phyloP scores from a whole-genome alignment of 2,113 vertebrate species.

The Esox niger region DNA sequence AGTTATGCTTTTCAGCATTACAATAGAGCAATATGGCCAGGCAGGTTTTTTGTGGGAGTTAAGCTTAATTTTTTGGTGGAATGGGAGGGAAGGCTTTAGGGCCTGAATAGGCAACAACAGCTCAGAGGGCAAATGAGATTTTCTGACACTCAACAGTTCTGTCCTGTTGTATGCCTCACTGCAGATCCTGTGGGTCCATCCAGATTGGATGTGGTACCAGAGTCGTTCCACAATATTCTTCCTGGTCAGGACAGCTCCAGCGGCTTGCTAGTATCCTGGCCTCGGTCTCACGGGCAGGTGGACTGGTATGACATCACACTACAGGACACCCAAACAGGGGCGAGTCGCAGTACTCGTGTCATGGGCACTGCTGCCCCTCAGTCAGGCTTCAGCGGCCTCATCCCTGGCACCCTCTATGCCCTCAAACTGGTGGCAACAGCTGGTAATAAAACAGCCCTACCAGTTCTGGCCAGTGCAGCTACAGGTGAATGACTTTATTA shows the following conservation, averaged over 20 bases:
- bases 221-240: constrained; percentile 36
- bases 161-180: not conserved
- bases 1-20: too few relatives aligned
- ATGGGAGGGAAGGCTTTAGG: too few relatives aligned
- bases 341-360: constrained; percentile 53
- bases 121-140: not conserved
- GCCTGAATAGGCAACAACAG: too few relatives aligned
- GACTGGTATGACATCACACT: constrained; percentile 78
- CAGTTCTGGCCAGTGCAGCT: constrained; percentile 63
- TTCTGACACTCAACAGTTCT: too few relatives aligned
- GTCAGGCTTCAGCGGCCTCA: constrained; percentile 74
- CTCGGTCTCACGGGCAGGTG: constrained; percentile 75
- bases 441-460: constrained; percentile 72
- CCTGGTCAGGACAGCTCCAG: constrained; percentile 18
- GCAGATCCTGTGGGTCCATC: constrained; percentile 80
- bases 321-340: constrained; percentile 58
- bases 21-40: too few relatives aligned
- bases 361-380: constrained; percentile 57
- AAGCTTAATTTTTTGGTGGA: too few relatives aligned
- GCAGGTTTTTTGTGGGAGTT: too few relatives aligned
- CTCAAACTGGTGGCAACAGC: constrained; percentile 72
- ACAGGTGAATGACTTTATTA: constrained; percentile 77
- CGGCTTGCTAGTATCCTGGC: constrained; percentile 77
- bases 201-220: constrained; percentile 67
- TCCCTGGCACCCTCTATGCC: constrained; percentile 77